Conservation (phyloP, 2,113 vertebrate species). For the Paramormyrops kingsleyae region DNA sequence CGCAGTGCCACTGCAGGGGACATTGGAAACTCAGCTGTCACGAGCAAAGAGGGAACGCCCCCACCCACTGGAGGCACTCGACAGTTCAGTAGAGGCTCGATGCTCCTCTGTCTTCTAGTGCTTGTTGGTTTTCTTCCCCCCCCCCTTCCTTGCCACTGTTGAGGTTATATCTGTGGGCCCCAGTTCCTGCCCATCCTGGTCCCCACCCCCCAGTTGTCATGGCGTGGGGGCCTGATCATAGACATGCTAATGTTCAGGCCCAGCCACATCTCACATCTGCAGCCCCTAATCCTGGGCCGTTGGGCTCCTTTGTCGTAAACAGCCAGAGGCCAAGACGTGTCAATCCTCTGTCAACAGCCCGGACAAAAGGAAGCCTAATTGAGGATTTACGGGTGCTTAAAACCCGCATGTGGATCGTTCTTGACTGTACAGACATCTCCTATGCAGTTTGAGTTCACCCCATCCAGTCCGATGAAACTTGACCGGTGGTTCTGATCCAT, state of each 20-base stretch:
- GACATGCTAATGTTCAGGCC: not conserved
- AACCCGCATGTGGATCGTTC: not conserved
- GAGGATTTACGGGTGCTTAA: not conserved
- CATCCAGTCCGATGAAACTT: not conserved
- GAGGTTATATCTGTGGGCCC: not conserved
- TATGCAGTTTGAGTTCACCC: not conserved
- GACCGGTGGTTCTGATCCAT: not conserved
- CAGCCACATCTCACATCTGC: conserved; percentile 6
- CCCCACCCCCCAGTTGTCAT: not conserved
- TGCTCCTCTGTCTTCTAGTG: not conserved
- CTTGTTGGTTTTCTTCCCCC: not conserved
- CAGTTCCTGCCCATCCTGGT: not conserved
- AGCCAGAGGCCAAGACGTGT: not conserved
- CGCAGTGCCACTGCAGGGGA: not conserved
- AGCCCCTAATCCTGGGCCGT: not conserved
- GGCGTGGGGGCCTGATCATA: not conserved
- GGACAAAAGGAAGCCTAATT: not conserved
- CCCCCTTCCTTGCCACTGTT: not conserved
- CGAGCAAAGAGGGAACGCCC: not conserved
- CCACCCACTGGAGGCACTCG: not conserved
- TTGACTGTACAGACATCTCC: not conserved
- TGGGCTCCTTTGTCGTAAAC: not conserved
- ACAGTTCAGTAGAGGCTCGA: no score
- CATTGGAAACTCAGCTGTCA: not conserved
- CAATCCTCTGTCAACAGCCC: conserved; percentile 8